Evolutionary conservation across 2,797 vertebrate genomes (phyloP).

Genomic region (Alcedo quadribrachys): DNA sequence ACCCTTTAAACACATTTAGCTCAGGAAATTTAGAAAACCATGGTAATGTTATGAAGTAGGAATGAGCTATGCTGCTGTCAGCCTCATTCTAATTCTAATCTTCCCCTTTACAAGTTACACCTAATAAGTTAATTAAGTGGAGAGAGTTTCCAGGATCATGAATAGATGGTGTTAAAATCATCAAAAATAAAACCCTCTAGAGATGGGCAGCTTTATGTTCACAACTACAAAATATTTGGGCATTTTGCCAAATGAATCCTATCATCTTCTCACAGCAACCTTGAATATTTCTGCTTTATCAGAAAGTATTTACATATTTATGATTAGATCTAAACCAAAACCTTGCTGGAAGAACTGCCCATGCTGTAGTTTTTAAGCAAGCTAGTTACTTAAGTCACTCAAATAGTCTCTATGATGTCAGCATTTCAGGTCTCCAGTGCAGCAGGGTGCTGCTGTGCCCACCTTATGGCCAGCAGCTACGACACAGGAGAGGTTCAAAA

Average conservation of each 20-base stretch:
- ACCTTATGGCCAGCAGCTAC: too few relatives aligned
- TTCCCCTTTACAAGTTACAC: conserved; percentile 48
- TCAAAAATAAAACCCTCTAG: conserved; percentile 38
- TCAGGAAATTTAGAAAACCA: conserved; percentile 26
- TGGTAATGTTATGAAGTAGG: neutral
- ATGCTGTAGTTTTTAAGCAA: neutral
- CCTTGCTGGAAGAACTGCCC: neutral
- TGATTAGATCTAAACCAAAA: neutral
- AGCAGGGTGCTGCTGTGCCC: neutral
- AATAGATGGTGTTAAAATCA: conserved; percentile 53
- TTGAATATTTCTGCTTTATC: neutral
- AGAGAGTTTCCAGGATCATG: conserved; percentile 59
- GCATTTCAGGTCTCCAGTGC: neutral
- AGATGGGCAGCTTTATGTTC: neutral
- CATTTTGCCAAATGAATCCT: conserved; percentile 36
- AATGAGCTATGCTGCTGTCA: neutral
- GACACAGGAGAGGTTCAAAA: neutral
- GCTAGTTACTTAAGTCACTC: neutral
- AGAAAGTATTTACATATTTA: neutral
- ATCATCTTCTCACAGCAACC: neutral
- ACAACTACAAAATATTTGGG: conserved; percentile 31
- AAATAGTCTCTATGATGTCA: neutral
- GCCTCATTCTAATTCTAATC: conserved; percentile 7
- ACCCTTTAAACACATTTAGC: conserved; percentile 13
- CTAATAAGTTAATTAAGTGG: conserved; percentile 48